Conservation (phyloP, 2,797 vertebrate genomes). For the Paratrypauchen microcephalus region DNA sequence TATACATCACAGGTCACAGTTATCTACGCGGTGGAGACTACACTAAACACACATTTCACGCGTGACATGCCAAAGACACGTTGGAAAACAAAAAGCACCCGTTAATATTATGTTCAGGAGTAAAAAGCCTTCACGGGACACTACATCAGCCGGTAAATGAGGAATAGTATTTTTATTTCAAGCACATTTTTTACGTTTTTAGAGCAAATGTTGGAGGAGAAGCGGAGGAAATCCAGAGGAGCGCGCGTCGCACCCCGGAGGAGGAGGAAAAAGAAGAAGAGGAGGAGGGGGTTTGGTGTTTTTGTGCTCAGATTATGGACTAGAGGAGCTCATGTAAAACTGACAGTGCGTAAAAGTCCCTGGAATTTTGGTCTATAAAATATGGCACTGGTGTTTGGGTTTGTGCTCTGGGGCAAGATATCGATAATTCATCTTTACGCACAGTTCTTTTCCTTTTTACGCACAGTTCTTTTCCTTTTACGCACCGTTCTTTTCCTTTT, state of each 20-base stretch:
- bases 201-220: constrained; percentile 38
- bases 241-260: constrained; percentile 30
- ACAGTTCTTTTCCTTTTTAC: background rate
- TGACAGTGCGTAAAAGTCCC: constrained; percentile 29
- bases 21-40: constrained; percentile 79
- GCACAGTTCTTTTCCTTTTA: background rate
- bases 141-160: constrained; percentile 55
- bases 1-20: constrained; percentile 81
- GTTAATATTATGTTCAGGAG: constrained; percentile 57
- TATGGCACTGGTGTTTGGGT: constrained; percentile 29
- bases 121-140: constrained; percentile 68
- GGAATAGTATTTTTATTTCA: constrained; percentile 40
- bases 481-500: no score
- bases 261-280: constrained; percentile 13
- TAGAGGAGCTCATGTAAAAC: constrained; percentile 3
- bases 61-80: constrained; percentile 81
- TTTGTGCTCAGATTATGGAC: background rate
- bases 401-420: constrained; percentile 15
- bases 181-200: constrained; percentile 36
- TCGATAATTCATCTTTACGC: background rate
- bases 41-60: constrained; percentile 78
- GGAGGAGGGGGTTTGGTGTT: constrained; percentile 2
- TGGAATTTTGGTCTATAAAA: constrained; percentile 30
- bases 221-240: constrained; percentile 12
- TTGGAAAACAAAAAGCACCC: constrained; percentile 73